These are phyloP conservation scores for Nymphalis polychloros DNA, from an alignment of 2,888 invertebrate species.

Conservation along the genomic window DNA sequence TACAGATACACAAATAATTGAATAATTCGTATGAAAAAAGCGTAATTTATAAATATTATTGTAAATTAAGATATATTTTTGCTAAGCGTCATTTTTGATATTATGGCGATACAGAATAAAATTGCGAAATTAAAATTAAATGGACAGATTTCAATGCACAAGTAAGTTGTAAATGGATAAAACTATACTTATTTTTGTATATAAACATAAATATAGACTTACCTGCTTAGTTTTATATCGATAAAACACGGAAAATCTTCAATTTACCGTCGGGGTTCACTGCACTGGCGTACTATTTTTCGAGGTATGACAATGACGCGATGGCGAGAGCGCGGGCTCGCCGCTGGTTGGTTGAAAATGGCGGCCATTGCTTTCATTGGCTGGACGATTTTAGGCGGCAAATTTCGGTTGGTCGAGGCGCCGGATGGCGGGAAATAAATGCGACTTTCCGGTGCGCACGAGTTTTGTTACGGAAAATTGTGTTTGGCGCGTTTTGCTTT, in stretches of 20 bases:
- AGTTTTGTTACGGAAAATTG: conserved; percentile 74
- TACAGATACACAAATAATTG: conserved; percentile 23
- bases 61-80: conserved; percentile 12
- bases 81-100: conserved; percentile 25
- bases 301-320: conserved; percentile 80
- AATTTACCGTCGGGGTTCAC: conserved; percentile 79
- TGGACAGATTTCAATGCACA: conserved; percentile 5
- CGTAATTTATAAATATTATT: conserved; percentile 12
- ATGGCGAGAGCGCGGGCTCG: conserved; percentile 79
- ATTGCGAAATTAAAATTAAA: conserved; percentile 51
- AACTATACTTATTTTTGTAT: conserved; percentile 37
- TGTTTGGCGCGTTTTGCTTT: conserved; percentile 69
- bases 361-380: conserved; percentile 75
- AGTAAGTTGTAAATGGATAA: conserved; percentile 22
- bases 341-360: conserved; percentile 74
- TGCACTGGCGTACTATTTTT: conserved; percentile 80
- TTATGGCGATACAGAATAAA: conserved; percentile 48
- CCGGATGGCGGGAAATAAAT: conserved; percentile 78
- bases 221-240: conserved; percentile 63
- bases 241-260: conserved; percentile 72
- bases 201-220: conserved; percentile 50
- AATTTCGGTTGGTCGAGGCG: conserved; percentile 79
- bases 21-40: neutral
- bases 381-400: conserved; percentile 71
- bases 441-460: conserved; percentile 73